Evolutionary conservation across 2,888 invertebrate genomes (phyloP).

Genomic region (Leptopterna dolabrata): DNA sequence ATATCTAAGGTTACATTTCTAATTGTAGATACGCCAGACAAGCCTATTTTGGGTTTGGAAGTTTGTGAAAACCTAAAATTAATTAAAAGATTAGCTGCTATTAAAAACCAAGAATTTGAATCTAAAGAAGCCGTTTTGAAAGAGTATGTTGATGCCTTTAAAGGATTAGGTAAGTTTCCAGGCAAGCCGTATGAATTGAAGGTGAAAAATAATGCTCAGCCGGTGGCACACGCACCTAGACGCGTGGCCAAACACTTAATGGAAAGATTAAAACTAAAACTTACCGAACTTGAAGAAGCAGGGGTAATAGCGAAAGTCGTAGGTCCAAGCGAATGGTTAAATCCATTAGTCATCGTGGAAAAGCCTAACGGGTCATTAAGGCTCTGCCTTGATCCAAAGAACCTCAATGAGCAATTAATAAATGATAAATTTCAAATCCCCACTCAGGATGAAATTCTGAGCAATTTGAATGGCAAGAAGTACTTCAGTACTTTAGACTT

Average conservation of each 20-base stretch:
- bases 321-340: neutral
- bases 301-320: too few species aligned
- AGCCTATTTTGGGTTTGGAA: conserved; percentile 28
- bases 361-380: too few species aligned
- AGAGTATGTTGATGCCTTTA: neutral
- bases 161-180: neutral
- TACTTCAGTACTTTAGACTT: neutral
- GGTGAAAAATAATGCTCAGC: conserved; percentile 58
- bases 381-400: too few species aligned
- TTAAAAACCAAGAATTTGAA: neutral
- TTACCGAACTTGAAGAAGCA: conserved; percentile 59
- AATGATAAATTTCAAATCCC: too few species aligned
- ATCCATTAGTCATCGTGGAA: neutral
- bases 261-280: conserved; percentile 59
- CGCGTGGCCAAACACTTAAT: conserved; percentile 59
- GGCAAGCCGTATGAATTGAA: conserved; percentile 17
- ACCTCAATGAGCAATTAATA: too few species aligned
- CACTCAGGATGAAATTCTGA: too few species aligned
- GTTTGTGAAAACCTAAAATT: conserved; percentile 55
- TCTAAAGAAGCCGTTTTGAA: neutral
- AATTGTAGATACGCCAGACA: neutral
- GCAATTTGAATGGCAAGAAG: too few species aligned
- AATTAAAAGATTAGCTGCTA: neutral
- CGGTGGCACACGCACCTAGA: conserved; percentile 51
- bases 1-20: neutral